Evolutionary conservation across 2,888 invertebrate genomes (phyloP), one percentile per base, ranked within the genome.

Genomic region (Timandra comae): DNA sequence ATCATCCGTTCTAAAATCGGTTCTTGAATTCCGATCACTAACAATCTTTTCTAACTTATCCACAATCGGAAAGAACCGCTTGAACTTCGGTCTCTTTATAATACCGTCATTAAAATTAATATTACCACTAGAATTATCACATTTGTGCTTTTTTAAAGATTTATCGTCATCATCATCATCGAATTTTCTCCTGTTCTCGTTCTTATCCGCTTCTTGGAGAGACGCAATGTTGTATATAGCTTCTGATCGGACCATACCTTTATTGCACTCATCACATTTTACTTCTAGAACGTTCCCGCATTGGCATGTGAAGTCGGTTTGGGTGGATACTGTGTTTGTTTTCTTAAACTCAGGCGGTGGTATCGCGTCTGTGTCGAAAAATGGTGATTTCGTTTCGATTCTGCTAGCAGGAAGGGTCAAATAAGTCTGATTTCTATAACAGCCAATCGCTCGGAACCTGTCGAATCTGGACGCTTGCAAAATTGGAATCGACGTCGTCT

Each of bases 401-500:
- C 81, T 57, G 27, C 66, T 76, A 0, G 85, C 79, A 0, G 84
- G 85, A 19, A 85, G 34, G 0, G 85, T 84, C 41, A 85, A 52
- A 46, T 84, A 84, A 0, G 84, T 84, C 33, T 85, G 85, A 34
- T 84, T 84, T 12, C 84, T 66, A 23, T 84, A 81, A 41, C 85
- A 80, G 3, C 85, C 85, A 11, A 85, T 82, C 0, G 81, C 85
- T 43, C 85, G 43, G 43, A 86, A 71, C 7, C 86, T 63, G 35
- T 86, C 86, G 39, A 86, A 86, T 34, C 84, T 67, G 0, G 86
- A 64, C 19, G 86, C 86, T 56, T 86, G 86, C 21, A 86, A 38
- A 2, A 86, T 86, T 0, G 86, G 86, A 46, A 86, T 86, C 0
- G 86, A 86, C 0, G 86, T 86, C 5, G 74, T 69, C 30, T 79